phyloP scores from a whole-genome alignment of 2,113 vertebrate genomes.

The Notarius quadriscutis region DNA sequence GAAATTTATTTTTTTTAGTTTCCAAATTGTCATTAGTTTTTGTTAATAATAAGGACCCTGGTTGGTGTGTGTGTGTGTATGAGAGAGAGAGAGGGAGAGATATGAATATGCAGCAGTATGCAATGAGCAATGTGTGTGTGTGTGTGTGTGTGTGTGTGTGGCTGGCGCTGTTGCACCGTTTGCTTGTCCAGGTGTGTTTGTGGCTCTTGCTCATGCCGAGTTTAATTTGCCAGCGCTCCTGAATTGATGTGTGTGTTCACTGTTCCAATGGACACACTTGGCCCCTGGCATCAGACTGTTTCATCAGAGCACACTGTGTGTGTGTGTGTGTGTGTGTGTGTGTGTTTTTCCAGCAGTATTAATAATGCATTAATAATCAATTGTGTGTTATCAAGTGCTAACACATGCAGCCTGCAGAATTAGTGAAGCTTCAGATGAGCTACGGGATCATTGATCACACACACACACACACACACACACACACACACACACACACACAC shows the following conservation, averaged over 20 bases:
- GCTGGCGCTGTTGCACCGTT: slow-evolving; percentile 18
- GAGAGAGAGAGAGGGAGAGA: not conserved
- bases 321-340: slow-evolving; percentile 40
- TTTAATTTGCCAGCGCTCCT: slow-evolving; percentile 62
- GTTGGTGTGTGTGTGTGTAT: not conserved
- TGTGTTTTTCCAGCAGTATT: slow-evolving; percentile 58
- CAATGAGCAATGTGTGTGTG: not conserved
- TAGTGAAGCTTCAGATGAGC: slow-evolving; percentile 54
- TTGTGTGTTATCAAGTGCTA: slow-evolving; percentile 65
- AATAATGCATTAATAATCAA: slow-evolving; percentile 75
- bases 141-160: slow-evolving; percentile 7
- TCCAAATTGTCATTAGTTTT: not conserved
- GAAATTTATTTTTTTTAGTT: not conserved
- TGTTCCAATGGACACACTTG: slow-evolving; percentile 64
- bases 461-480: slow-evolving; percentile 27
- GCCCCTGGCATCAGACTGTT: slow-evolving; percentile 57
- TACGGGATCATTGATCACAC: slow-evolving; percentile 48
- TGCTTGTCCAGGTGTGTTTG: slow-evolving; percentile 49
- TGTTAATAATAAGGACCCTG: not conserved
- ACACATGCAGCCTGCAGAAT: slow-evolving; percentile 58
- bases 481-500: slow-evolving; percentile 32
- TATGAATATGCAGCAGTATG: not conserved
- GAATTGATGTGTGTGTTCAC: slow-evolving; percentile 57
- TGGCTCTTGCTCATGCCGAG: slow-evolving; percentile 44
- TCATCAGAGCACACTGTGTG: slow-evolving; percentile 43